phyloP scores from a whole-genome alignment of 2,888 invertebrate genomes.

The Panorpa germanica region DNA sequence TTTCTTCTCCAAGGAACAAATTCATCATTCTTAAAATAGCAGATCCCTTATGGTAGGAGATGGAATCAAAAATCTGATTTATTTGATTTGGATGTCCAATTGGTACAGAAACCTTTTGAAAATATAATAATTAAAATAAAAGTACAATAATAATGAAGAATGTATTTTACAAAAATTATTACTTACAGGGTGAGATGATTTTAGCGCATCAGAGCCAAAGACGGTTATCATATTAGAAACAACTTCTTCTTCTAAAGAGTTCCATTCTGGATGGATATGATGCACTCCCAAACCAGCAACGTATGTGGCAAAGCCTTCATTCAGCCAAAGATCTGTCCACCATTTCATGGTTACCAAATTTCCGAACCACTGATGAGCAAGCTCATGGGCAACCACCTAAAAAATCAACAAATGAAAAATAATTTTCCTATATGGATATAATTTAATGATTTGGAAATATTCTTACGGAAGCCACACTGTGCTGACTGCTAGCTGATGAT shows the following conservation, averaged over 20 bases:
- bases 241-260: constrained; percentile 33
- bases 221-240: constrained; percentile 36
- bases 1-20: constrained; percentile 57
- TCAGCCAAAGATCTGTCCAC: constrained; percentile 68
- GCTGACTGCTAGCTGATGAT: constrained; percentile 41
- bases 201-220: constrained; percentile 47
- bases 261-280: constrained; percentile 46
- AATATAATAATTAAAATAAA: constrained; percentile 5
- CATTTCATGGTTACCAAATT: constrained; percentile 68
- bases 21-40: constrained; percentile 84
- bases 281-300: constrained; percentile 38
- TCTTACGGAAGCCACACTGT: constrained; percentile 27
- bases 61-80: constrained; percentile 65
- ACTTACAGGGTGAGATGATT: constrained; percentile 57
- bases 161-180: background rate
- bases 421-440: background rate
- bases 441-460: background rate
- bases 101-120: no score
- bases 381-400: constrained; percentile 48
- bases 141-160: background rate
- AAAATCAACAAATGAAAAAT: background rate
- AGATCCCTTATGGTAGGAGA: constrained; percentile 72
- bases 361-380: constrained; percentile 66
- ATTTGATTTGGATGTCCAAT: constrained; percentile 50
- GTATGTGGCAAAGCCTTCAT: constrained; percentile 60